Base-by-base conservation (phyloP, 2,888 invertebrate genomes). In the Lepeophtheirus nordmannii region DNA sequence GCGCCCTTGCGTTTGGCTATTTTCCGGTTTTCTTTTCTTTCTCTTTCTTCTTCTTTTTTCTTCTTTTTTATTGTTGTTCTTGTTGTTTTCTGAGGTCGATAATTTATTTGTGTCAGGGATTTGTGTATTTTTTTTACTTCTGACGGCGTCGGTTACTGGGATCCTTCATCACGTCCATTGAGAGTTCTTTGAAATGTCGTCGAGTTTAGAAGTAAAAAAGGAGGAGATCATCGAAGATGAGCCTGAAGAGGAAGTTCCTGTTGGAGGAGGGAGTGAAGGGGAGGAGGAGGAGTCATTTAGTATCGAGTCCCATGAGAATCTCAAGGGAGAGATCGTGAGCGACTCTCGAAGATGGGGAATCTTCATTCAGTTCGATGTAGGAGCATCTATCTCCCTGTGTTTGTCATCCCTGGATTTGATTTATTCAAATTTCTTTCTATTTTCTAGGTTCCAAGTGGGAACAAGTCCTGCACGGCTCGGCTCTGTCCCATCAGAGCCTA, bases 231-330 rank as follows among this genome's bases (percentile, higher is more conserved):
- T 30, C 30, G 30, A 30, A 30, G 30, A 30, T 30, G 30, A 30
- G 7, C 30, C 30, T 30, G 53, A 46, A 46, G 53, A 46, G 17
- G 17, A 17, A 46, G 53, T 14, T n/a, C 17, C 53, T 17, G n/a
- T n/a, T 46, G 53, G 53, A 46, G 53, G 53, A 46, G 53, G 53
- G 17, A 17, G 5, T 46, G 53, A 17, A 46, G 17, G 53, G 8
- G 53, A 17, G 53, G 53, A 46, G 53, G 14, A 46, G 41, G 10
- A 14, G 41, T 41, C 17, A 14, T 46, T 46, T 8, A n/a, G n/a
- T 17, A 46, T 30, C 3, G 53, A 46, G 53, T 46, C 53, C 53
- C 53, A 46, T 46, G 53, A 46, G 53, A 46, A 46, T 46, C n/a
- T 46, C 53, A n/a, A 14, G 14, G 53, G 53, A n/a, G 14, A 14